Conservation (phyloP, 2,797 vertebrate genomes). For the Pelodytes ibericus region DNA sequence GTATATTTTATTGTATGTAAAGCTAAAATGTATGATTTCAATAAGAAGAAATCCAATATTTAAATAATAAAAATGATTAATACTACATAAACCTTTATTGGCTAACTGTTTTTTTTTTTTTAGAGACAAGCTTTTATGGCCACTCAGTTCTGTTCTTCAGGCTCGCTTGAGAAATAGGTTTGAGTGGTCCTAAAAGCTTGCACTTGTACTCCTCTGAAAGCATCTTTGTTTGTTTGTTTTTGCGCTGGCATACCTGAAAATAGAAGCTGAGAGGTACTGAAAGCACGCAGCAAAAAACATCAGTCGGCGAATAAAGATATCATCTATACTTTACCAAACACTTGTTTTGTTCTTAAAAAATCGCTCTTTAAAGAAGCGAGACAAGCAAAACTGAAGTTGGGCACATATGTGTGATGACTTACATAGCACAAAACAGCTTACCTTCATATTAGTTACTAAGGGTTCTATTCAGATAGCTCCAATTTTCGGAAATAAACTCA, state of each 20-base stretch:
- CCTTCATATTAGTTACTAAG: not conserved
- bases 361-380: not conserved
- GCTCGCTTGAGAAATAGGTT: constrained; percentile 10
- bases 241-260: constrained; percentile 8
- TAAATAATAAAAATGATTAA: not conserved
- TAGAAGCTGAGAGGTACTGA: constrained; percentile 8
- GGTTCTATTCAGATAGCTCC: too few species aligned
- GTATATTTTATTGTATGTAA: too few species aligned
- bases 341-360: constrained; percentile 18
- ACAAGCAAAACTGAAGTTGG: not conserved
- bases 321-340: not conserved
- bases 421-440: not conserved
- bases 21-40: too few species aligned
- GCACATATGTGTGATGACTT: constrained; percentile 2
- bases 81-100: constrained; percentile 5
- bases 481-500: too few species aligned
- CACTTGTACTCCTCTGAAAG: constrained; percentile 15
- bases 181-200: constrained; percentile 18
- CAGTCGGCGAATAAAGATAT: constrained; percentile 18
- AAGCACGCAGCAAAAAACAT: constrained; percentile 24
- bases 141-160: constrained; percentile 20
- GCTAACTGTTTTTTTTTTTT: constrained; percentile 14
- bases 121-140: constrained; percentile 16
- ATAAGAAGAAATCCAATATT: not conserved
- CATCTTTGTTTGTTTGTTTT: constrained; percentile 11